Evolutionary conservation across 2,113 vertebrate species (phyloP), one percentile per base, ranked within the genome.

Genomic region (Pachypanchax playfairii): DNA sequence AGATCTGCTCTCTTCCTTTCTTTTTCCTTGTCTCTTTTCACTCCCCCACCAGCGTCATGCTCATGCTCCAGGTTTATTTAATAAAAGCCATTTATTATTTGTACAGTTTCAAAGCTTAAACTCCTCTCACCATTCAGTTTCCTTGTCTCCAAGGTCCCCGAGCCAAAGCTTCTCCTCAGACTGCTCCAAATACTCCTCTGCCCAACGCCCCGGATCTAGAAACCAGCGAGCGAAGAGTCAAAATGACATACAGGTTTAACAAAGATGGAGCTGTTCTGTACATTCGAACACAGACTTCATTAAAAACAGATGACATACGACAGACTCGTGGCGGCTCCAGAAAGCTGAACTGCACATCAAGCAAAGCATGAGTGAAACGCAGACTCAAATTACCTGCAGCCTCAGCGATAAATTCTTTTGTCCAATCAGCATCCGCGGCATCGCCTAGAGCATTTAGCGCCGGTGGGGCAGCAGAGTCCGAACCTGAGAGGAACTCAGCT

Each of bases 161-260:
- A 98, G 90, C 97, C 97, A 99, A 51, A 98, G 80, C 65, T 98
- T 99, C 89, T 98, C 97, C 87, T 98, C 96, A 0, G 96, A 98
- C 75, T 99, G 97, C 79, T 99, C 96, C 66, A 99, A 85, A 71
- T 98, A 99, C 43, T 99, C 97, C 77, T 98, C 95, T 17, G 97
- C 97, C 97, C 97, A 99, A 77, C 95, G 95, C 26, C 91, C 94
- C 3, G 97, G 95, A 89, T 99, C 96, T 98, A 61, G 1, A 51
- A 41, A 48, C 21, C 1, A 41, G 14, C 11, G 12, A 0, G 5
- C 10, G 18, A 24, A 18, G 20, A 39, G n/a, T 56, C 31, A 51
- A 73, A 73, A 67, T 13, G 0, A 22, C 29, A 69, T 14, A n/a
- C 8, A 24, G 12, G 17, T 3, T n/a, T 1, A 4, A 22, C 14